Conservation (phyloP, 1,140 invertebrate species). For the Caenorhabditis remanei region DNA sequence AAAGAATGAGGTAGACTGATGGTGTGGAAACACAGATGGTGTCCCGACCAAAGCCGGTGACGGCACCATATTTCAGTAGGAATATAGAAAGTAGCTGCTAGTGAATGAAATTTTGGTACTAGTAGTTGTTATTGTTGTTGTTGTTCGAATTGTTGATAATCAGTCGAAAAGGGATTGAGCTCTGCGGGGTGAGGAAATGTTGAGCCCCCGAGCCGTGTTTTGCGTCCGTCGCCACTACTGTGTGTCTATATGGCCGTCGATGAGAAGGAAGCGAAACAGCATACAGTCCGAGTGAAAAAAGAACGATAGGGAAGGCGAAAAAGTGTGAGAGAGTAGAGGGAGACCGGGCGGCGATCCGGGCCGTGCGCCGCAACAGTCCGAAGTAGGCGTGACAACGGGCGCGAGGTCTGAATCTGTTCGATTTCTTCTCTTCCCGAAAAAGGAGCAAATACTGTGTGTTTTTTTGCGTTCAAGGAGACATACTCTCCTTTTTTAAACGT, state of each 20-base stretch:
- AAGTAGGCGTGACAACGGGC: constrained; percentile 38
- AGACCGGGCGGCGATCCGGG: constrained; percentile 31
- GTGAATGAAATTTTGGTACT: neutral
- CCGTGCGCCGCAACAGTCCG: constrained; percentile 24
- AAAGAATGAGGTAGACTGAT: constrained; percentile 49
- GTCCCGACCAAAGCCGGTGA: constrained; percentile 35
- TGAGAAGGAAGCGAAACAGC: constrained; percentile 30
- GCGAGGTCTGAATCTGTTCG: constrained; percentile 34
- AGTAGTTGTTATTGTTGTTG: constrained; percentile 27
- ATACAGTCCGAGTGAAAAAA: constrained; percentile 24
- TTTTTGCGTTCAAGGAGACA: constrained; percentile 17
- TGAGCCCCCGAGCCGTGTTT: constrained; percentile 22
- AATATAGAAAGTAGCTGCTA: neutral
- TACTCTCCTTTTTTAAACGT: constrained; percentile 21
- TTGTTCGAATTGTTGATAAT: constrained; percentile 48
- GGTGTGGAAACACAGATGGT: constrained; percentile 42
- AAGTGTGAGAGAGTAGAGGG: neutral
- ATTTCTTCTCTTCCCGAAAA: neutral
- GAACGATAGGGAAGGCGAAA: constrained; percentile 17
- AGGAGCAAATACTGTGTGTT: constrained; percentile 48
- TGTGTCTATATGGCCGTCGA: constrained; percentile 42
- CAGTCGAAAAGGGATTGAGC: constrained; percentile 38
- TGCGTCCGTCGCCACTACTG: constrained; percentile 54
- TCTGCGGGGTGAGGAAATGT: constrained; percentile 21
- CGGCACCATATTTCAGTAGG: constrained; percentile 22